phyloP scores from a whole-genome alignment of 2,888 invertebrate species.

The Tachystola acroxantha region DNA sequence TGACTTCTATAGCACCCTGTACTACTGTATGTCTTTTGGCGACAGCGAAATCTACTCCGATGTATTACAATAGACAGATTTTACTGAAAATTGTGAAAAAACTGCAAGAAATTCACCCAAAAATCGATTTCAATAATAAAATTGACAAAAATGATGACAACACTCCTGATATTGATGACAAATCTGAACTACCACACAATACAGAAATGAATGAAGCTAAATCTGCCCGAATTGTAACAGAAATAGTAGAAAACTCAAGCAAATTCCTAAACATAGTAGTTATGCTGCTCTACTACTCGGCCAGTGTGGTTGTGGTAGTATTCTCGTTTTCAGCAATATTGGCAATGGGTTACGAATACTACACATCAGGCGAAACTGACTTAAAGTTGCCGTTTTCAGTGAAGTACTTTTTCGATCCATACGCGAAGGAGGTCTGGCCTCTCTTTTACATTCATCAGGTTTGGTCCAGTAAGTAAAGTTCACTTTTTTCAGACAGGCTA shows the following conservation, averaged over 20 bases:
- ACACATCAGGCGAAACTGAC: conserved; percentile 25
- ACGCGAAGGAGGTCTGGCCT: conserved; percentile 29
- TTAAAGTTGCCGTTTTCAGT: conserved; percentile 40
- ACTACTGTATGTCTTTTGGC: conserved; percentile 37
- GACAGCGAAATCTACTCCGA: conserved; percentile 34
- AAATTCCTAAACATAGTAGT: conserved; percentile 21
- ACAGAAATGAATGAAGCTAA: conserved; percentile 3
- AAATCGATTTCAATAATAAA: conserved; percentile 14
- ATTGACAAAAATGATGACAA: conserved; percentile 7
- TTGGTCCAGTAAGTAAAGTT: conserved; percentile 43
- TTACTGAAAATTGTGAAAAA: conserved; percentile 29
- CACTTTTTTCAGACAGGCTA: too few species aligned
- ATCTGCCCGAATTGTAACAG: conserved; percentile 12
- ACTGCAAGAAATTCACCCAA: conserved; percentile 39
- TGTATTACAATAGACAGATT: conserved; percentile 31
- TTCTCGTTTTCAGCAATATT: conserved; percentile 39
- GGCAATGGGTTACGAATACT: conserved; percentile 33
- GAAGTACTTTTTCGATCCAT: conserved; percentile 45
- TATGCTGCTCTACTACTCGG: conserved; percentile 24
- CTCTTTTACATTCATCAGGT: conserved; percentile 46
- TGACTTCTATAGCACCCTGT: conserved; percentile 43
- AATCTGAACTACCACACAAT: background rate
- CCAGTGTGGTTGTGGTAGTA: conserved; percentile 25
- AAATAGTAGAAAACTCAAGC: conserved; percentile 29
- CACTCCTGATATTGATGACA: conserved; percentile 2